phyloP scores from a whole-genome alignment of 1,140 invertebrate species.

The Papilio machaon region DNA sequence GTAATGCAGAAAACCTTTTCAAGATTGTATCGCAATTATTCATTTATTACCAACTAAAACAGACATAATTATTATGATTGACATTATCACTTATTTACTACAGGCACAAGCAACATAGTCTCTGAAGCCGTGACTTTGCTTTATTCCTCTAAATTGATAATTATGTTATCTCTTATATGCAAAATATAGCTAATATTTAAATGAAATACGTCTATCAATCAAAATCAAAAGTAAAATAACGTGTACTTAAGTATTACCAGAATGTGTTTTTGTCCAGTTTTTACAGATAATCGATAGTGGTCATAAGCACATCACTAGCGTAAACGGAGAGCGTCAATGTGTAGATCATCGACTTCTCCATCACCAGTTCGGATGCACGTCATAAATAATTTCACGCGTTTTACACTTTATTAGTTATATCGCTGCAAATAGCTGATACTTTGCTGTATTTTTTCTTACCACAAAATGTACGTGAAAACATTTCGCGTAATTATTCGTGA shows the following conservation, averaged over 20 bases:
- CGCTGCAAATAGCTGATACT: conserved; percentile 45
- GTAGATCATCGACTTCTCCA: conserved; percentile 42
- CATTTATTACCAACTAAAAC: background rate
- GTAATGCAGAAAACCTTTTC: background rate
- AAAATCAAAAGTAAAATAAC: background rate
- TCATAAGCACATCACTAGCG: conserved; percentile 33
- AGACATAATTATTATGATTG: background rate
- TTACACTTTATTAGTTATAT: conserved; percentile 53
- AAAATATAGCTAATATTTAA: no score
- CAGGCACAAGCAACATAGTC: background rate
- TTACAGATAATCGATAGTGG: conserved; percentile 7
- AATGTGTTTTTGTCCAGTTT: background rate
- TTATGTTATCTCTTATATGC: no score
- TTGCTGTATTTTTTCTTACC: conserved; percentile 25
- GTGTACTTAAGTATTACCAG: background rate
- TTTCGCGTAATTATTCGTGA: background rate
- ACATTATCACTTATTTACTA: background rate
- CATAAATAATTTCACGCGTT: conserved; percentile 54
- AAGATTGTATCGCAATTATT: background rate
- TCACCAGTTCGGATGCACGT: conserved; percentile 35
- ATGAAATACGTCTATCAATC: no score
- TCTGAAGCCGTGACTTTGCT: background rate
- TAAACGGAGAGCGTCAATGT: conserved; percentile 37
- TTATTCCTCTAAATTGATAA: background rate
- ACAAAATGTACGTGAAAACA: background rate